A percentile compares a stretch with the other conserved stretches of the same genome.
phyloP scores from a whole-genome alignment of 2,113 vertebrate species.

The Coreoperca whiteheadi region DNA sequence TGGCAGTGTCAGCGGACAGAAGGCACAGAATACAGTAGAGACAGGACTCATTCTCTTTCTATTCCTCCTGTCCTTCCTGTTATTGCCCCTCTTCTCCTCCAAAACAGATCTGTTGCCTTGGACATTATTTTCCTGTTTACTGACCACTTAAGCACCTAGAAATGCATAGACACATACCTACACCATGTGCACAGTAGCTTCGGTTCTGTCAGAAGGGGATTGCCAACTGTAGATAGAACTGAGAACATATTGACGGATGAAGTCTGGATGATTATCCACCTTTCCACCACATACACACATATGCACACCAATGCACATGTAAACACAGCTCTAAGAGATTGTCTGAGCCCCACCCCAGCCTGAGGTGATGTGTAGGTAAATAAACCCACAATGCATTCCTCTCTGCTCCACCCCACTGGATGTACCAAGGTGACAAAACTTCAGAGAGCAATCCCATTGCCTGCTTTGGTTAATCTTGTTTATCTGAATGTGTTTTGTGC shows the following conservation, averaged over 20 bases:
- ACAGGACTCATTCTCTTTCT: constrained; percentile 62
- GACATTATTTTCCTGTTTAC: constrained; percentile 79
- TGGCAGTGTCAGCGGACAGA: constrained; percentile 63
- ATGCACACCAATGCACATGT: constrained; percentile 38
- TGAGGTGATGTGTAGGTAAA: constrained; percentile 61
- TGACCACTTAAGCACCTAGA: constrained; percentile 76
- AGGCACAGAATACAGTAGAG: constrained; percentile 68
- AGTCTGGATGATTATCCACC: constrained; percentile 35
- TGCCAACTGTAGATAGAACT: constrained; percentile 42
- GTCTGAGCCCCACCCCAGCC: constrained; percentile 61
- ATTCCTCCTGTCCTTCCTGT: constrained; percentile 61
- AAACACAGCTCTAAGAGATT: constrained; percentile 72
- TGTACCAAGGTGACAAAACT: constrained; percentile 61
- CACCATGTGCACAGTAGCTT: constrained; percentile 49
- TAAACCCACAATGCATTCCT: constrained; percentile 53
- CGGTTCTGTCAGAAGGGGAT: constrained; percentile 56
- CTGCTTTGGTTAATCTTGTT: constrained; percentile 72
- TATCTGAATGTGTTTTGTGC: constrained; percentile 80
- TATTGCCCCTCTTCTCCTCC: constrained; percentile 43
- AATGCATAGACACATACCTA: constrained; percentile 58
- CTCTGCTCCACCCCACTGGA: constrained; percentile 59
- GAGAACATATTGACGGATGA: constrained; percentile 26
- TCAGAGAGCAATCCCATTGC: constrained; percentile 68
- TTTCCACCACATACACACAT: constrained; percentile 29
- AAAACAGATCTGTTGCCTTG: constrained; percentile 81